Base-by-base conservation (phyloP, 2,113 vertebrate species). In the Cephalopterus ornatus region DNA sequence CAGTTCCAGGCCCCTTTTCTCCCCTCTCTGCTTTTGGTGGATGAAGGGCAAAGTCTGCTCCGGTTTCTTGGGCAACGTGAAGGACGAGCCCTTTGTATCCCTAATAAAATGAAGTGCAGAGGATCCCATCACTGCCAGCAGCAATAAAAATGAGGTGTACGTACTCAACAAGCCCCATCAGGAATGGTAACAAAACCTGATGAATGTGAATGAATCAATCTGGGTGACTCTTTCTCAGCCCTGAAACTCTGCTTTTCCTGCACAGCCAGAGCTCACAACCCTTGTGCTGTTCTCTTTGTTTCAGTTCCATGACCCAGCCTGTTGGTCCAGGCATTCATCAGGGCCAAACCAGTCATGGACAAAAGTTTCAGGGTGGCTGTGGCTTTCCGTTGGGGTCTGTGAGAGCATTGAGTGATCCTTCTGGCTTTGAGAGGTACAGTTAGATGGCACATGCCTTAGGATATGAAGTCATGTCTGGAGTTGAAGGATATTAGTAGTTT, bases 401-500 rank as follows among this genome's bases (percentile, higher is more conserved):
- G 46, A 75, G 49, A 92, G 49, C 41, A 70, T 13, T 39, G 37
- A 94, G 19, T 19, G 24, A 59, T 75, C 35, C 56, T 88, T 62
- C 80, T 84, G 67, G 92, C 89, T 91, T 92, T 49, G 30, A 80
- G 76, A 91, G 82, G 88, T 93, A 30, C 88, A 77, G 68, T 79
- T 56, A 84, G 92, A 86, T 88, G 92, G 84, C 4, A 4, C 65
- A 72, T 93, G 68, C 93, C 71, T 76, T 53, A 93, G 93, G 65
- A 11, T 96, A 88, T 98, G 97, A 97, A 95, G 97, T 97, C 96
- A 97, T 92, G 98, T 98, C 98, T 97, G 95, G 81, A 85, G 85
- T 66, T 74, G 67, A 92, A 97, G 96, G 94, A 92, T 67, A 28
- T 96, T 92, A 97, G 85, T 85, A 85, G 92, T 58, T 91, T 97